Percentiles rank a stretch among this genome's conserved stretches.
phyloP scores from a whole-genome alignment of 1,140 invertebrate species.

The Manduca sexta region DNA sequence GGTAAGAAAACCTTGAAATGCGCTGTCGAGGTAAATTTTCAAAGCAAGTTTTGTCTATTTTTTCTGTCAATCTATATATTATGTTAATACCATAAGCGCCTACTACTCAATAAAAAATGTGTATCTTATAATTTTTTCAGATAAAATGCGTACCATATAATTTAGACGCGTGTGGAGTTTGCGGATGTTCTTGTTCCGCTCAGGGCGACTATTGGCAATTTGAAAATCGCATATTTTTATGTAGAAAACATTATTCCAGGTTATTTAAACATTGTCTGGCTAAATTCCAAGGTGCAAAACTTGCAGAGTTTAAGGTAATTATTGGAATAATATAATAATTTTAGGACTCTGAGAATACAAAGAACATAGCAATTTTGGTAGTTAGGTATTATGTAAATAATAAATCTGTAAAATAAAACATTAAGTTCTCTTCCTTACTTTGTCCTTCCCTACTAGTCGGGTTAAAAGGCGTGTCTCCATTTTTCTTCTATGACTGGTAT shows the following conservation, averaged over 20 bases:
- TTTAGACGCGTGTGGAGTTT: slow-evolving; percentile 56
- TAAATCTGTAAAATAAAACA: too few relatives aligned
- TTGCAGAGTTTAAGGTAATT: slow-evolving; percentile 64
- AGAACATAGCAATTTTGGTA: too few relatives aligned
- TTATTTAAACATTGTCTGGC: slow-evolving; percentile 55
- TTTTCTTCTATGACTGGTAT: too few relatives aligned
- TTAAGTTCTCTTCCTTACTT: too few relatives aligned
- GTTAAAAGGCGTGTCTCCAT: too few relatives aligned
- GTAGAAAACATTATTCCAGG: slow-evolving; percentile 54
- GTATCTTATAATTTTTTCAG: slow-evolving; percentile 22
- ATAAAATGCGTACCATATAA: slow-evolving; percentile 72
- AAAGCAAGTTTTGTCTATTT: too few relatives aligned
- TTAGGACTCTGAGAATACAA: too few relatives aligned
- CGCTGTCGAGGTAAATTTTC: slow-evolving; percentile 43
- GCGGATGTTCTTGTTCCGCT: slow-evolving; percentile 56
- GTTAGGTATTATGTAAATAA: too few relatives aligned
- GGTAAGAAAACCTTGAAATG: slow-evolving; percentile 55
- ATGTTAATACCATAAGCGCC: too few relatives aligned
- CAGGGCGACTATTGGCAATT: slow-evolving; percentile 72
- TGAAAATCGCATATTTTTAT: slow-evolving; percentile 66
- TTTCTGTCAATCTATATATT: too few relatives aligned
- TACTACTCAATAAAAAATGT: too few relatives aligned
- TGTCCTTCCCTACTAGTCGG: too few relatives aligned
- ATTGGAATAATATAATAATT: background rate
- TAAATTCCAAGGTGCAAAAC: slow-evolving; percentile 54